Evolutionary conservation across 2,888 invertebrate genomes (phyloP), one percentile per base, ranked within the genome.

Genomic region (Tetragonula carbonaria): DNA sequence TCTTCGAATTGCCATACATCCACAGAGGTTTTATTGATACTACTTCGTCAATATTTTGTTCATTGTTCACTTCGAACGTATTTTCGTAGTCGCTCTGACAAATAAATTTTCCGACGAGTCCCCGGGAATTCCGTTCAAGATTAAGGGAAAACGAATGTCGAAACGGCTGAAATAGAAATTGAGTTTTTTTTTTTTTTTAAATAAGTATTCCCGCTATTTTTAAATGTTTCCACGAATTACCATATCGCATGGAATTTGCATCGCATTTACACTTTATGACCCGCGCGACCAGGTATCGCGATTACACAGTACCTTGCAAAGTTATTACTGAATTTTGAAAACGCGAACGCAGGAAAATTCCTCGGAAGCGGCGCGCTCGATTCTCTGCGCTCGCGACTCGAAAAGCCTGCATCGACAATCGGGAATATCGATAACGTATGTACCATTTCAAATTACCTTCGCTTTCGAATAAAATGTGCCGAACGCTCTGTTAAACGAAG

Each of bases 191-290:
- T 45, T 45, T 38, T 38, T 38, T 81, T 88, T 78, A 87, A 85
- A 88, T 88, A 78, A 88, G 87, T 79, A 57, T 66, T 62, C 73
- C 72, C 45, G 71, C 75, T 85, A 88, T 88, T 88, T 88, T 88
- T 88, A 87, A 87, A 88, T 74, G 80, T 85, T 87, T 87, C 62
- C 85, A 45, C 33, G 55, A 82, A 85, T 88, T 88, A 88, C 82
- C 87, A 87, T 88, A 88, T 77, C 80, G 78, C 78, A 21, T 28
- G 71, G 68, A 59, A 88, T 88, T 88, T 88, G 88, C 88, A 88
- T 88, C 71, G 75, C 83, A 88, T 88, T 88, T 88, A 78, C 88
- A 88, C 88, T 83, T 88, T 85, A 87, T 66, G 78, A 70, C 73
- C 68, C 67, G 74, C 67, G 72, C 82, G 68, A 67, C 75, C 68